Evolutionary conservation across 2,888 invertebrate genomes (phyloP).

Genomic region (Drosophila aldrichi): DNA sequence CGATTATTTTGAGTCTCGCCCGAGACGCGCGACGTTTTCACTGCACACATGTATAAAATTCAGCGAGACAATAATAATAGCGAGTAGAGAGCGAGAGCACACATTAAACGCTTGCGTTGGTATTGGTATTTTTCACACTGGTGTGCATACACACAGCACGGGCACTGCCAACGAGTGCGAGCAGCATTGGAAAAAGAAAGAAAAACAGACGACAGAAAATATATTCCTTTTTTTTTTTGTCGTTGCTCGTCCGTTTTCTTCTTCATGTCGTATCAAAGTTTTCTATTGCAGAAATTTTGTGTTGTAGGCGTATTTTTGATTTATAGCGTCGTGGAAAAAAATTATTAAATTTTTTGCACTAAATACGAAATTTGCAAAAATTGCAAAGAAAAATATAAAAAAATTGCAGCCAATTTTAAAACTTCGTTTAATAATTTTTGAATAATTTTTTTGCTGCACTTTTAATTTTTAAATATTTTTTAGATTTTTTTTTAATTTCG

Average conservation of each 20-base stretch:
- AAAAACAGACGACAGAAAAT: conserved; percentile 84
- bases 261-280: conserved; percentile 84
- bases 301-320: conserved; percentile 66
- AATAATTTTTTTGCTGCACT: conserved; percentile 39
- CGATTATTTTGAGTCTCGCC: conserved; percentile 55
- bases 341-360: conserved; percentile 63
- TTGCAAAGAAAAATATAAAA: conserved; percentile 65
- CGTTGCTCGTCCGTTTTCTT: conserved; percentile 82
- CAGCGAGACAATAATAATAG: conserved; percentile 55
- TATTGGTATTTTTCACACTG: conserved; percentile 59
- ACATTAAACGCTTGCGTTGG: conserved; percentile 46
- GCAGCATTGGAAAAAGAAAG: conserved; percentile 84
- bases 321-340: conserved; percentile 66
- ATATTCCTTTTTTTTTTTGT: conserved; percentile 81
- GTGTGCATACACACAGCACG: conserved; percentile 68
- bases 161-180: conserved; percentile 77
- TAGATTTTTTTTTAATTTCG: conserved; percentile 73
- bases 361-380: conserved; percentile 79
- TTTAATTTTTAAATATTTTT: conserved; percentile 76
- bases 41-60: conserved; percentile 50
- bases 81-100: conserved; percentile 62
- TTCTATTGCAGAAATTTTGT: conserved; percentile 83
- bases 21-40: conserved; percentile 60
- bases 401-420: conserved; percentile 46
- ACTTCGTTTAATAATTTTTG: conserved; percentile 47